These are phyloP conservation scores for Acanthosepion lycidas DNA, from an alignment of 2,888 invertebrate genomes.

Conservation along the genomic window DNA sequence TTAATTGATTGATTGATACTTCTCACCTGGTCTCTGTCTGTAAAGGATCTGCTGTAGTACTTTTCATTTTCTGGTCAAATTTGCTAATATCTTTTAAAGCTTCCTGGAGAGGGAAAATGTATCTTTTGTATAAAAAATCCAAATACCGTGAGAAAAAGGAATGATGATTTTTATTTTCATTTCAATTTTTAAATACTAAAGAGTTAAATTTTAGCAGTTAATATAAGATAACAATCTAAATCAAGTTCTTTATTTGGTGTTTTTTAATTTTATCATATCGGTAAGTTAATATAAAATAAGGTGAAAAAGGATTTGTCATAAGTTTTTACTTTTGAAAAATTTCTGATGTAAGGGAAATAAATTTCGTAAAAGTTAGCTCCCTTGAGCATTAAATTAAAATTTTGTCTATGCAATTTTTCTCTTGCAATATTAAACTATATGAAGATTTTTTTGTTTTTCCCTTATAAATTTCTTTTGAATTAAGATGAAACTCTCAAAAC, in stretches of 20 bases:
- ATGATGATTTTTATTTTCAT: background rate
- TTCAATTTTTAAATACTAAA: background rate
- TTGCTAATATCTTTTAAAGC: constrained; percentile 66
- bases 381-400: no score
- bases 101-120: constrained; percentile 56
- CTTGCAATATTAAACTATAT: no score
- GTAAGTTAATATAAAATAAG: no score
- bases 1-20: background rate
- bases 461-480: no score
- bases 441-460: no score
- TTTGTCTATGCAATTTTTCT: no score
- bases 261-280: background rate
- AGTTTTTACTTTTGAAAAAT: no score
- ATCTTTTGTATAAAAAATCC: background rate
- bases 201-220: background rate
- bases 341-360: background rate
- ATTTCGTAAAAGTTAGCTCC: background rate
- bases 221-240: background rate
- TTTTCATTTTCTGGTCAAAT: constrained; percentile 73
- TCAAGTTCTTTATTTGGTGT: background rate
- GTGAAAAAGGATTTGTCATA: no score
- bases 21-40: constrained; percentile 52
- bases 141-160: background rate
- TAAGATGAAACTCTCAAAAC: no score
- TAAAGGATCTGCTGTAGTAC: constrained; percentile 59